phyloP scores from a whole-genome alignment of 2,888 invertebrate species.

The Trichogramma dendrolimi region DNA sequence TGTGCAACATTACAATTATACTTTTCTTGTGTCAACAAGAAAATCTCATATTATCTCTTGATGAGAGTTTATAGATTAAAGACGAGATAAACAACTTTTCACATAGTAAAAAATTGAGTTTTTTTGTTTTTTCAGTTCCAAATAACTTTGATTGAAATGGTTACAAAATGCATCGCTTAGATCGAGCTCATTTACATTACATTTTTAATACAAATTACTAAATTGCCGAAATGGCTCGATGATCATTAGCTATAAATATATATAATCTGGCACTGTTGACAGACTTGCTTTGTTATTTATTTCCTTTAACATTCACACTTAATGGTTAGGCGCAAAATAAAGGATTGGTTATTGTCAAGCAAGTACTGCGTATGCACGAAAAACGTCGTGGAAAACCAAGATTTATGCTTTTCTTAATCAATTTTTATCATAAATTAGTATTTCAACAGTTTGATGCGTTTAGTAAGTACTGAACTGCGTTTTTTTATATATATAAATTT shows the following conservation, averaged over 20 bases:
- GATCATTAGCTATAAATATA: background rate
- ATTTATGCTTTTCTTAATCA: background rate
- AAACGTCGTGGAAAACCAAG: conserved; percentile 25
- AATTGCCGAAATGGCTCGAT: conserved; percentile 4
- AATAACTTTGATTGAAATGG: conserved; percentile 15
- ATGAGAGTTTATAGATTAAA: conserved; percentile 8
- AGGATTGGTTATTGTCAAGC: conserved; percentile 31
- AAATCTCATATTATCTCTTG: conserved; percentile 11
- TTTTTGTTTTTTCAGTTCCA: conserved; percentile 18
- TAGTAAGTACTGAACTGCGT: conserved; percentile 23
- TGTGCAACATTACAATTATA: conserved; percentile 17
- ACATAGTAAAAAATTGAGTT: conserved; percentile 17
- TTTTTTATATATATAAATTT: conserved; percentile 6
- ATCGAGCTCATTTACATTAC: conserved; percentile 4
- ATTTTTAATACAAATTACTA: conserved; percentile 13
- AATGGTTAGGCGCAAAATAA: conserved; percentile 21
- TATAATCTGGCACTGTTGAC: conserved; percentile 23
- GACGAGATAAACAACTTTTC: conserved; percentile 6
- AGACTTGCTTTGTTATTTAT: conserved; percentile 12
- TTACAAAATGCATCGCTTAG: conserved; percentile 19
- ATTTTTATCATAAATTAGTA: too few relatives aligned
- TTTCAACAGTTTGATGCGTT: conserved; percentile 9
- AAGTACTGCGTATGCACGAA: conserved; percentile 9
- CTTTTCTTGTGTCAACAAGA: conserved; percentile 14
- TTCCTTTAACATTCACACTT: background rate